Conservation (phyloP, 2,888 invertebrate genomes). For the Synanthedon vespiformis region DNA sequence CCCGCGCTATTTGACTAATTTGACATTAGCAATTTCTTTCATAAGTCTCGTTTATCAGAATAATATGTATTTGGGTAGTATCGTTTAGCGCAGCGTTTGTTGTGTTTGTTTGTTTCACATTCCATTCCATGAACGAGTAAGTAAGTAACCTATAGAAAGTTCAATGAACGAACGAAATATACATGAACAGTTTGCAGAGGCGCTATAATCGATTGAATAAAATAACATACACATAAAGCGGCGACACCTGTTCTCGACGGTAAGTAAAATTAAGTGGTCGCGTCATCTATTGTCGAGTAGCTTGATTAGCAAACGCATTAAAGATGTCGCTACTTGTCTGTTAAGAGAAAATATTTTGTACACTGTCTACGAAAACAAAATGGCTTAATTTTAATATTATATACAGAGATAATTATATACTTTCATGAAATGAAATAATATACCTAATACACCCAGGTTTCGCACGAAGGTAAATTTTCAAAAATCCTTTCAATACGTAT, state of each 20-base stretch:
- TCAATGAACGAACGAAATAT: neutral
- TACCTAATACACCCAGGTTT: too few relatives aligned
- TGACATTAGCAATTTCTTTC: constrained; percentile 50
- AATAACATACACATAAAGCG: neutral
- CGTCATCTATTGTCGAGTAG: neutral
- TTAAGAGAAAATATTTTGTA: too few relatives aligned
- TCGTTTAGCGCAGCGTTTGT: neutral
- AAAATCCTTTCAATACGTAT: too few relatives aligned
- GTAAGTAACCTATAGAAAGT: neutral
- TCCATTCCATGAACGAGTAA: neutral
- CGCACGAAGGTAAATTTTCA: too few relatives aligned
- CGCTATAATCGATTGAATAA: neutral
- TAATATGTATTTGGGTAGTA: neutral
- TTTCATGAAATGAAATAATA: too few relatives aligned
- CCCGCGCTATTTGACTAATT: constrained; percentile 27
- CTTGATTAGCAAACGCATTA: too few relatives aligned
- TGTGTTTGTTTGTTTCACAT: neutral
- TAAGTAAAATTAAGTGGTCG: neutral
- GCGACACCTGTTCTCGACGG: neutral
- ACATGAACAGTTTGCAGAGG: neutral
- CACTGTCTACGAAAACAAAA: too few relatives aligned
- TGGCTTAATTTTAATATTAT: too few relatives aligned
- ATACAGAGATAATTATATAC: too few relatives aligned
- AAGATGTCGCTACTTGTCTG: too few relatives aligned
- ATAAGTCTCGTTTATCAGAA: constrained; percentile 6